Conservation (phyloP, 2,797 vertebrate species). For the Coregonus ussuriensis region DNA sequence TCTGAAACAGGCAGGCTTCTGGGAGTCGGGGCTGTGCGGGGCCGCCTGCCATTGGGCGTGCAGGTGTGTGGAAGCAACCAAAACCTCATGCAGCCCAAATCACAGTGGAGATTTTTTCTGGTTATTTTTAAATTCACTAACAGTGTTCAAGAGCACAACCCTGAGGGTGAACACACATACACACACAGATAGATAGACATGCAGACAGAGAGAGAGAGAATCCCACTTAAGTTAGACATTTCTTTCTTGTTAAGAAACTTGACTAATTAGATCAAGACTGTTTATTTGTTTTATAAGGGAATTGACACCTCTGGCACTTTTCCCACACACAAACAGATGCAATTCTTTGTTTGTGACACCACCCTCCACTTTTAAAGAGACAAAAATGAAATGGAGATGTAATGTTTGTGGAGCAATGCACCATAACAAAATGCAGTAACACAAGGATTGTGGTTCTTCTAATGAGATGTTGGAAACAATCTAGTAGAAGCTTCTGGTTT, state of each 20-base stretch:
- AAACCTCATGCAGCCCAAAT: conserved; percentile 41
- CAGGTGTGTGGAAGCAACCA: conserved; percentile 44
- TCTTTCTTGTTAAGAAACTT: background rate
- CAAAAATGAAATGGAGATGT: conserved; percentile 35
- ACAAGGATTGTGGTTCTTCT: background rate
- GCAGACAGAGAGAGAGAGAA: too few species aligned
- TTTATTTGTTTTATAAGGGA: conserved; percentile 14
- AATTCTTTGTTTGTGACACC: conserved; percentile 21
- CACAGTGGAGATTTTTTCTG: conserved; percentile 50
- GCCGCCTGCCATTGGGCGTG: conserved; percentile 50
- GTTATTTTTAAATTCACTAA: conserved; percentile 59
- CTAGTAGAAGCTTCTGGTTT: too few species aligned
- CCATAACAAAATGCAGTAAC: background rate
- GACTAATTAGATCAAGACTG: conserved; percentile 21
- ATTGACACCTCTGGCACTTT: conserved; percentile 21
- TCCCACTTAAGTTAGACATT: too few species aligned
- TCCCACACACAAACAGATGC: conserved; percentile 20
- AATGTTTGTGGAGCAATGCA: background rate
- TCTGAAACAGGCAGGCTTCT: conserved; percentile 54
- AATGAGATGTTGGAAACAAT: background rate
- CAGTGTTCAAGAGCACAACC: conserved; percentile 46
- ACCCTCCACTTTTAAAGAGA: conserved; percentile 4
- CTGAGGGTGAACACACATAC: conserved; percentile 30
- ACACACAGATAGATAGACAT: background rate
- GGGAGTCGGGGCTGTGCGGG: conserved; percentile 38